Conservation (phyloP, 1,140 invertebrate genomes). For the Ceratina calcarata region DNA sequence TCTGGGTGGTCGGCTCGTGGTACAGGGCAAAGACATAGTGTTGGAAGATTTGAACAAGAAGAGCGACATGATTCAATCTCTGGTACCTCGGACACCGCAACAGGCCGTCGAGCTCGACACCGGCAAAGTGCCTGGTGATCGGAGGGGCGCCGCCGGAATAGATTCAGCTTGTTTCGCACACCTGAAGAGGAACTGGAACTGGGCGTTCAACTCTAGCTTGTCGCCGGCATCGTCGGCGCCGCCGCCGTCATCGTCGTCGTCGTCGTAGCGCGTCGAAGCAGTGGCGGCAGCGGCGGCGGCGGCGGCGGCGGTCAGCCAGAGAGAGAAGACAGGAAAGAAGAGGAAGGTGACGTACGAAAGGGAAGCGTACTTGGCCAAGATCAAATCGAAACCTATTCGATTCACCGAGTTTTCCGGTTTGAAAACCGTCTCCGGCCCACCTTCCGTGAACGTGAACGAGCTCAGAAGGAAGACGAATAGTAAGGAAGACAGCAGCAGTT, state of each 20-base stretch:
- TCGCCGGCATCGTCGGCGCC: too few species aligned
- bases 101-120: conserved; percentile 80
- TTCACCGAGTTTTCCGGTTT: conserved; percentile 64
- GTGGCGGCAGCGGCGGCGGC: too few species aligned
- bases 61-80: conserved; percentile 78
- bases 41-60: conserved; percentile 81
- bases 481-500: background rate
- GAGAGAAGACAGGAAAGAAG: background rate
- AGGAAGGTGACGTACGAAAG: conserved; percentile 27
- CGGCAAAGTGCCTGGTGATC: conserved; percentile 86
- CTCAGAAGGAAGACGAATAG: conserved; percentile 42
- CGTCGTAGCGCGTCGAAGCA: too few species aligned
- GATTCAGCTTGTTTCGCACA: conserved; percentile 87
- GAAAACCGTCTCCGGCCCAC: conserved; percentile 63
- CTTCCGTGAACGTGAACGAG: conserved; percentile 47
- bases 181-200: conserved; percentile 86
- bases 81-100: conserved; percentile 73
- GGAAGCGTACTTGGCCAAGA: conserved; percentile 60
- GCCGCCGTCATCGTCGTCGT: too few species aligned
- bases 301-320: background rate
- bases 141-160: conserved; percentile 86
- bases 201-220: too few species aligned
- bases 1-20: conserved; percentile 81
- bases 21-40: conserved; percentile 80
- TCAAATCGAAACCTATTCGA: conserved; percentile 68